Conservation (phyloP, 2,888 invertebrate species). For the Apotomis turbidana region DNA sequence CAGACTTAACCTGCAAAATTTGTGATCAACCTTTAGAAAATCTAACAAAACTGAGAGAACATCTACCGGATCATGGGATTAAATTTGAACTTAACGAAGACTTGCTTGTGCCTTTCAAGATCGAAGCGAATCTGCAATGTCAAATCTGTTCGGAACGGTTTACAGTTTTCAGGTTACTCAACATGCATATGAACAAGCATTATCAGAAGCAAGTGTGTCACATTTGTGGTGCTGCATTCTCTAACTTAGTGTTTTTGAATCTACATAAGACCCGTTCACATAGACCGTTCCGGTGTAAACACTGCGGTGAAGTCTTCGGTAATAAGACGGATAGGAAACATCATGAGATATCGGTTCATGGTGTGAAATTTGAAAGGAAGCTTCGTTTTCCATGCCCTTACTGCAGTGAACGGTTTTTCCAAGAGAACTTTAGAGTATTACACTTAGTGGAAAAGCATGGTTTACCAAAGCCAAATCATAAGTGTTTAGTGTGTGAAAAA, state of each 20-base stretch:
- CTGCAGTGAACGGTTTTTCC: conserved; percentile 63
- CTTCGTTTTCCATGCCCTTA: conserved; percentile 64
- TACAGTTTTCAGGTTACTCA: conserved; percentile 61
- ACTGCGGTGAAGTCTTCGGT: conserved; percentile 58
- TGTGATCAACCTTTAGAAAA: conserved; percentile 53
- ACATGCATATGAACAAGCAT: conserved; percentile 75
- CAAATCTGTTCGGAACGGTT: conserved; percentile 67
- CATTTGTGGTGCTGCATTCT: conserved; percentile 71
- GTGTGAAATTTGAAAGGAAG: conserved; percentile 56
- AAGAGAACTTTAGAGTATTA: conserved; percentile 59
- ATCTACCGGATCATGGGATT: conserved; percentile 59
- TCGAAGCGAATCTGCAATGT: conserved; percentile 60
- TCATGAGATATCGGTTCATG: conserved; percentile 54
- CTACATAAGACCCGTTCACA: conserved; percentile 67
- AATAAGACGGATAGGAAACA: conserved; percentile 52
- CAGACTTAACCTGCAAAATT: conserved; percentile 62
- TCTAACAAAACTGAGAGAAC: conserved; percentile 55
- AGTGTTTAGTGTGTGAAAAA: conserved; percentile 65
- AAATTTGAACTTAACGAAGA: conserved; percentile 57
- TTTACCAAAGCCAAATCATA: conserved; percentile 61
- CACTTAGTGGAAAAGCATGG: conserved; percentile 67
- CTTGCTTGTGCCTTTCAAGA: conserved; percentile 69
- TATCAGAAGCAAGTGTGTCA: conserved; percentile 73
- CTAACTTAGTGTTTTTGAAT: conserved; percentile 69
- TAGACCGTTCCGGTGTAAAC: conserved; percentile 55